phyloP scores from a whole-genome alignment of 2,797 vertebrate species.

The Rhadinocentrus ornatus region DNA sequence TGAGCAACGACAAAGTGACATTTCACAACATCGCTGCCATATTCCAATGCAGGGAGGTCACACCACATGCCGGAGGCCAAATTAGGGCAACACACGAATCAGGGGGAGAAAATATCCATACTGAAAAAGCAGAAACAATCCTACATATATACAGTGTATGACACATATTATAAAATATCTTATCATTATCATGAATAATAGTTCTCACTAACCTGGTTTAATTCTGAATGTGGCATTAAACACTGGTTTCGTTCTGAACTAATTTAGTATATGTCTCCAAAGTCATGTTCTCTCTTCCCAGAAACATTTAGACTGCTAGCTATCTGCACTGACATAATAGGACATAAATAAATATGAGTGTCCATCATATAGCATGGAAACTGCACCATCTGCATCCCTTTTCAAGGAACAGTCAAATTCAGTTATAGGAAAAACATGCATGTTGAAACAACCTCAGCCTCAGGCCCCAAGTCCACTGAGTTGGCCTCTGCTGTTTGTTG shows the following conservation, averaged over 20 bases:
- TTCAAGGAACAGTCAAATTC: constrained; percentile 16
- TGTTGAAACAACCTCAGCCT: constrained; percentile 27
- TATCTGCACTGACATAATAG: constrained; percentile 15
- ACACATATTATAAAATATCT: constrained; percentile 14
- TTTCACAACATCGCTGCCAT: constrained; percentile 69
- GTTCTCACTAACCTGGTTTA: background rate
- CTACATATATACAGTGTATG: constrained; percentile 10
- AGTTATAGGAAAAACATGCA: constrained; percentile 25
- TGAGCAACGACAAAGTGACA: constrained; percentile 72
- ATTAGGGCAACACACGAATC: constrained; percentile 30
- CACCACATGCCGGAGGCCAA: constrained; percentile 45
- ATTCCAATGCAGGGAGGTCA: constrained; percentile 59
- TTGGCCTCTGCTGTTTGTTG: constrained; percentile 39
- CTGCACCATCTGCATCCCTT: constrained; percentile 3
- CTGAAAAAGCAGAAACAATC: constrained; percentile 16
- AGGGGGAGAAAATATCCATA: constrained; percentile 9
- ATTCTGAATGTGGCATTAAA: constrained; percentile 14
- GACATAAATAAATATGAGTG: constrained; percentile 19
- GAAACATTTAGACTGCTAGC: constrained; percentile 9
- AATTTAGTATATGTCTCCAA: constrained; percentile 13
- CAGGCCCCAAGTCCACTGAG: constrained; percentile 21
- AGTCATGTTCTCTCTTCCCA: constrained; percentile 12
- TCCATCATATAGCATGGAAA: background rate
- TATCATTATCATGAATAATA: constrained; percentile 12
- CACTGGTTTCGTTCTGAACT: background rate